Conservation (phyloP, 2,797 vertebrate species). For the Choloepus didactylus region DNA sequence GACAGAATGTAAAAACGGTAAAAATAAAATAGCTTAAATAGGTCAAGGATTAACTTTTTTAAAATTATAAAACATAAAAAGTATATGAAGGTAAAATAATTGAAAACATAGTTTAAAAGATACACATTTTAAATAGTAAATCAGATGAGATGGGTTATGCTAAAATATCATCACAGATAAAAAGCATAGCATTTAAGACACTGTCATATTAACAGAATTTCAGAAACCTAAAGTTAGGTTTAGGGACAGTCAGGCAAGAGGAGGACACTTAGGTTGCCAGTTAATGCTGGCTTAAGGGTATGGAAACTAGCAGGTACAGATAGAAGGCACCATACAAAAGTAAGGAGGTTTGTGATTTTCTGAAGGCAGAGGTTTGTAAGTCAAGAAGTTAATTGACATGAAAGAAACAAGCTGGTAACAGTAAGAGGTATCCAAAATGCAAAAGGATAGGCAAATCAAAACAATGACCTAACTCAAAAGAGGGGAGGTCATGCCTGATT, state of each 20-base stretch:
- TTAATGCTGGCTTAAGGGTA: background rate
- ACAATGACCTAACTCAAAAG: background rate
- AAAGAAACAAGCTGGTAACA: slow-evolving; percentile 1
- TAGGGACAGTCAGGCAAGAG: background rate
- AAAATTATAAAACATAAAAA: slow-evolving; percentile 18
- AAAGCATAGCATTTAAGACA: background rate
- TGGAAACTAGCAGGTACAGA: background rate
- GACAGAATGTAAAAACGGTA: background rate
- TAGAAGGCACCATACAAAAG: background rate
- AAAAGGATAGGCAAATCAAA: background rate
- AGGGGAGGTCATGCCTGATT: background rate
- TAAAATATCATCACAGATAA: background rate
- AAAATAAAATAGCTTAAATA: background rate
- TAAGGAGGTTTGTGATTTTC: background rate
- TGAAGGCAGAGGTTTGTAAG: background rate
- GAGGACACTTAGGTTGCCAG: background rate
- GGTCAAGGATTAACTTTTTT: background rate
- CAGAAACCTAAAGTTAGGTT: background rate
- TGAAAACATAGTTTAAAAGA: background rate
- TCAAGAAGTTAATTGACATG: background rate
- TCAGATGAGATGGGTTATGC: background rate
- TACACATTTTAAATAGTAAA: background rate
- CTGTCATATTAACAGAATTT: background rate
- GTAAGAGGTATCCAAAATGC: background rate
- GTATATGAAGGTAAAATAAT: background rate